Evolutionary conservation across 2,888 invertebrate species (phyloP).

Genomic region (Monopis laevigella): DNA sequence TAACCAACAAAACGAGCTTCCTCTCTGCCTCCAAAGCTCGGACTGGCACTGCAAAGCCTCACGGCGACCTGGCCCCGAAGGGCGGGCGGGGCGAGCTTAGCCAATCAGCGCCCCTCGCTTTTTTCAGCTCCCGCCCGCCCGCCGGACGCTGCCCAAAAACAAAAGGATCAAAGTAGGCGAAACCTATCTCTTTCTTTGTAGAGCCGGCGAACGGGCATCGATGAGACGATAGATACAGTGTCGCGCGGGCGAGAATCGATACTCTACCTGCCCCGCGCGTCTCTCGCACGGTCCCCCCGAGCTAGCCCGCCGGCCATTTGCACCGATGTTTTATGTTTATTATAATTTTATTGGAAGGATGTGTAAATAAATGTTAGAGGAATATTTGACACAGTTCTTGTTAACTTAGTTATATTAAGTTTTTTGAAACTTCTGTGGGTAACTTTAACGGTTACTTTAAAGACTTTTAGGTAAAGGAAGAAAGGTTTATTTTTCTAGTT

Average conservation of each 20-base stretch:
- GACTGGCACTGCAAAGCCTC: conserved; percentile 39
- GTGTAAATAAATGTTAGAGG: too few relatives aligned
- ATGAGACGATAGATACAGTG: conserved; percentile 66
- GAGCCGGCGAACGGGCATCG: conserved; percentile 60
- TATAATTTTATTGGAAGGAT: conserved; percentile 68
- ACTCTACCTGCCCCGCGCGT: conserved; percentile 34
- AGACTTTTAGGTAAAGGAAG: too few relatives aligned
- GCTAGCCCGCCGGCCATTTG: conserved; percentile 59
- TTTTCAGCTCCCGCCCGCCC: conserved; percentile 65
- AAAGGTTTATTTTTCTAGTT: too few relatives aligned
- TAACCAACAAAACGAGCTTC: not conserved
- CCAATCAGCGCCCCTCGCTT: conserved; percentile 64
- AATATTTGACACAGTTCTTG: conserved; percentile 40
- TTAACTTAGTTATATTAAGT: too few relatives aligned
- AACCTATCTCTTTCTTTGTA: conserved; percentile 69
- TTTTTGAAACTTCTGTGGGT: too few relatives aligned
- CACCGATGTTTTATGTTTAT: conserved; percentile 63
- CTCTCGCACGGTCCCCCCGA: conserved; percentile 26
- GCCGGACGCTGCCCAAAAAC: conserved; percentile 68
- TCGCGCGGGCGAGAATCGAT: conserved; percentile 66
- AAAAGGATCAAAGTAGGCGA: conserved; percentile 68
- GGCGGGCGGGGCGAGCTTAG: conserved; percentile 49
- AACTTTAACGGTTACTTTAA: too few relatives aligned
- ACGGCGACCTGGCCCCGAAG: conserved; percentile 23
- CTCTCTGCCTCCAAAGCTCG: conserved; percentile 55